Conservation (phyloP, 2,113 vertebrate genomes). For the Recurvirostra avosetta region DNA sequence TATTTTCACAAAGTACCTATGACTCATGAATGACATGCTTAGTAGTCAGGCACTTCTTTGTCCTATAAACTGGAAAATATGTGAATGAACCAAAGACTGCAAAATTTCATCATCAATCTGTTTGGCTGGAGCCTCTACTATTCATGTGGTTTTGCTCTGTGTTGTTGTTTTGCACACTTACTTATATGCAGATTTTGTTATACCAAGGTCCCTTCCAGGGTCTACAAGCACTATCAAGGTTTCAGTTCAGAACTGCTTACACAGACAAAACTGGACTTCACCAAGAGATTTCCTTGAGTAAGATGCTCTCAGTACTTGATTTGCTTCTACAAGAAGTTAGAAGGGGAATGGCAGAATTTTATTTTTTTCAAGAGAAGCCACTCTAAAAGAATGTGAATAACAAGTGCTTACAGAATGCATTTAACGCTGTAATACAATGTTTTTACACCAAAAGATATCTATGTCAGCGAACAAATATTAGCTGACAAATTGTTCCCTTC, state of each 20-base stretch:
- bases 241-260: neutral
- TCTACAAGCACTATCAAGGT: neutral
- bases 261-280: neutral
- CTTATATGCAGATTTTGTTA: neutral
- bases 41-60: neutral
- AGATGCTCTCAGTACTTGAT: neutral
- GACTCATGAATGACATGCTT: neutral
- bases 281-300: neutral
- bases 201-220: neutral
- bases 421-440: neutral
- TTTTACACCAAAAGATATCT: neutral
- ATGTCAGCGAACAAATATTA: neutral
- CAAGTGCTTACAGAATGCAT: neutral
- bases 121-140: neutral
- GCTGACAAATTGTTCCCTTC: neutral
- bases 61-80: slow-evolving; percentile 1
- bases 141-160: neutral
- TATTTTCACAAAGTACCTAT: neutral
- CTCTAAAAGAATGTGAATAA: neutral
- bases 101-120: neutral
- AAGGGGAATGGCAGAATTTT: neutral
- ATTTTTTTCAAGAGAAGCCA: neutral
- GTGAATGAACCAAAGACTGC: neutral
- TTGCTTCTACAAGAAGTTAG: neutral
- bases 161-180: neutral